Evolutionary conservation across 2,113 vertebrate species (phyloP).

Genomic region (Rafetus swinhoei): DNA sequence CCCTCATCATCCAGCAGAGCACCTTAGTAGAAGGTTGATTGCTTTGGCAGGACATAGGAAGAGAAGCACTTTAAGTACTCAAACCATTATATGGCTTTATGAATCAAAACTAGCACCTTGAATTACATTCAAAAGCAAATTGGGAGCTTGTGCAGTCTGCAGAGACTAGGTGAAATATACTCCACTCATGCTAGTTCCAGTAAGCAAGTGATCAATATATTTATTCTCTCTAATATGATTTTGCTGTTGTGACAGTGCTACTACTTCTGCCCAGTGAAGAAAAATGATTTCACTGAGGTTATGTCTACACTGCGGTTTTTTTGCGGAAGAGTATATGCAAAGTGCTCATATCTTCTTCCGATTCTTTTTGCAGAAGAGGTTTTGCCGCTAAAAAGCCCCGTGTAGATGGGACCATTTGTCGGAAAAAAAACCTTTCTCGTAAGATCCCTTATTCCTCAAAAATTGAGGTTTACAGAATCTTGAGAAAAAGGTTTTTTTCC

Average conservation of each 20-base stretch:
- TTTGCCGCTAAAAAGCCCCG: too few species aligned
- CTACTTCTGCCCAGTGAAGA: constrained; percentile 44
- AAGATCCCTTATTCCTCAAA: too few species aligned
- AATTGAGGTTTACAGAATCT: too few species aligned
- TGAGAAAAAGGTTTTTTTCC: too few species aligned
- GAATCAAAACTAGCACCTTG: not conserved
- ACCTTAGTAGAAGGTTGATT: not conserved
- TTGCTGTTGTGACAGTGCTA: constrained; percentile 43
- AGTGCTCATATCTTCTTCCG: too few species aligned
- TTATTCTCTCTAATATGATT: constrained; percentile 59
- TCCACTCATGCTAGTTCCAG: not conserved
- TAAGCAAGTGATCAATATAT: constrained; percentile 68
- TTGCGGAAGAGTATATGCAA: too few species aligned
- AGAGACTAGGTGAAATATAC: not conserved
- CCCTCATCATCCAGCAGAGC: not conserved
- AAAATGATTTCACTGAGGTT: constrained; percentile 40
- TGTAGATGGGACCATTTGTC: too few species aligned
- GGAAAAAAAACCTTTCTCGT: too few species aligned
- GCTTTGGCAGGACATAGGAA: not conserved
- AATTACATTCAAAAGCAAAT: constrained; percentile 37
- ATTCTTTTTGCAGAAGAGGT: too few species aligned
- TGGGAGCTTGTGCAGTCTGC: constrained; percentile 19
- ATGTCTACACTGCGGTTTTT: too few species aligned
- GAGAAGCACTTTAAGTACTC: not conserved
- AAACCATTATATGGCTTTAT: not conserved